A percentile compares a stretch with the other conserved stretches of the same genome.
phyloP scores from a whole-genome alignment of 1,140 invertebrate species.

The Cydia pomonella region DNA sequence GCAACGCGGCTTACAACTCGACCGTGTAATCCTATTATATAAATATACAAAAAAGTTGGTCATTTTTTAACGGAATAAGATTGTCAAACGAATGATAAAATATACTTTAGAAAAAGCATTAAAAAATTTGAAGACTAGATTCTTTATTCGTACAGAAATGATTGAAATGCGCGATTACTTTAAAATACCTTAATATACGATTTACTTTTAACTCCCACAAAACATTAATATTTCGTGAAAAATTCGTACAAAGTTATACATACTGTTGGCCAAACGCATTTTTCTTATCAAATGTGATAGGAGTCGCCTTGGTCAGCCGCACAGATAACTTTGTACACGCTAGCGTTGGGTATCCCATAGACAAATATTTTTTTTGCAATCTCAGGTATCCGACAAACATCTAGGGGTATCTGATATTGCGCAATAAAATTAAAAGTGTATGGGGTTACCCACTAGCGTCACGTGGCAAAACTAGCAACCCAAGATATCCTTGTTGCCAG shows the following conservation, averaged over 20 bases:
- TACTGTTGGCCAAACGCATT: not conserved
- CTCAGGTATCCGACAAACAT: not conserved
- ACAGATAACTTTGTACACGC: not conserved
- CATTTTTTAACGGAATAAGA: conserved; percentile 43
- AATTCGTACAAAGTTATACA: not conserved
- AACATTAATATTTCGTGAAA: conserved; percentile 22
- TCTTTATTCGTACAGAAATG: conserved; percentile 26
- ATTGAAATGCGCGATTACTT: conserved; percentile 22
- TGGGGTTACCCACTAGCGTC: not conserved
- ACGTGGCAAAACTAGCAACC: not conserved
- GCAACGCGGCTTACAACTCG: conserved; percentile 32
- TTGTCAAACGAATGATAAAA: conserved; percentile 6
- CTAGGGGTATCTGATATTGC: conserved; percentile 10
- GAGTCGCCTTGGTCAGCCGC: not conserved
- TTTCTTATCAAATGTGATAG: not conserved
- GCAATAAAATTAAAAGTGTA: not conserved
- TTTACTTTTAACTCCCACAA: conserved; percentile 3
- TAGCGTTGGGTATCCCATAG: not conserved
- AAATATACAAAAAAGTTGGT: conserved; percentile 55
- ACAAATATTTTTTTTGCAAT: not conserved
- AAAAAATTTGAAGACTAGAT: conserved; percentile 28
- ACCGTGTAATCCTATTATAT: conserved; percentile 43
- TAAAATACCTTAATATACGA: conserved; percentile 14
- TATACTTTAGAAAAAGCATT: conserved; percentile 6
- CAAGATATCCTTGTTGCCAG: not conserved